Evolutionary conservation across 2,113 vertebrate species (phyloP), one percentile per base, ranked within the genome.

Genomic region (Ariopsis seemanni): DNA sequence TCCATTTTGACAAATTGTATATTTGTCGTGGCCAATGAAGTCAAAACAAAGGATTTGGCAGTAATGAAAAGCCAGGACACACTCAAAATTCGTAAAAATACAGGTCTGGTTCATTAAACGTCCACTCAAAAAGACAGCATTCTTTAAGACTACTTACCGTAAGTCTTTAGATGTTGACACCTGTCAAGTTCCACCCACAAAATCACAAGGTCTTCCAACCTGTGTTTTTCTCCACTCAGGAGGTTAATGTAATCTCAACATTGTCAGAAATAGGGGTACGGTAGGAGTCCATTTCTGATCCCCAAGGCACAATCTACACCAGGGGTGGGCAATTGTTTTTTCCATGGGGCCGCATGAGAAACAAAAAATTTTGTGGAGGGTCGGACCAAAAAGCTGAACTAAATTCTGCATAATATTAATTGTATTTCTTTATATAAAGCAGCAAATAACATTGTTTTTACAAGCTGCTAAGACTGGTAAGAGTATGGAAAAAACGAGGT

Each of bases 11-110:
- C 81, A 88, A 84, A 88, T 25, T 55, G 60, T 83, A 25, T 52
- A 88, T 1, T 63, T 20, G 52, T 25, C 12, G 50, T 27, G 75
- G 52, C 12, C 48, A 79, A 0, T 69, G n/a, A 52, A 86, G 14
- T 74, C 17, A 53, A 87, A 74, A 74, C 25, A 82, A 72, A 67
- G 14, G 71, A 57, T 87, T 2, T 4, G 9, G 2, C 60, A 67
- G 58, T 60, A 77, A 77, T 88, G 71, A 88, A 74, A 83, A 87
- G 58, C 74, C 58, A 57, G 27, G 18, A 87, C 5, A n/a, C 52
- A 87, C 67, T 50, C 57, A 22, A 57, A 55, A 53, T 30, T 27
- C 1, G 5, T n/a, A 82, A 25, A 80, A 86, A 25, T 57, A 81
- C 63, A 27, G 77, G 52, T 25, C 85, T 58, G 52, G 20, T 58